A percentile compares a stretch with the other conserved stretches of the same genome.
Conservation (phyloP, 2,888 invertebrate genomes). For the Melikaiella ostensackeni region DNA sequence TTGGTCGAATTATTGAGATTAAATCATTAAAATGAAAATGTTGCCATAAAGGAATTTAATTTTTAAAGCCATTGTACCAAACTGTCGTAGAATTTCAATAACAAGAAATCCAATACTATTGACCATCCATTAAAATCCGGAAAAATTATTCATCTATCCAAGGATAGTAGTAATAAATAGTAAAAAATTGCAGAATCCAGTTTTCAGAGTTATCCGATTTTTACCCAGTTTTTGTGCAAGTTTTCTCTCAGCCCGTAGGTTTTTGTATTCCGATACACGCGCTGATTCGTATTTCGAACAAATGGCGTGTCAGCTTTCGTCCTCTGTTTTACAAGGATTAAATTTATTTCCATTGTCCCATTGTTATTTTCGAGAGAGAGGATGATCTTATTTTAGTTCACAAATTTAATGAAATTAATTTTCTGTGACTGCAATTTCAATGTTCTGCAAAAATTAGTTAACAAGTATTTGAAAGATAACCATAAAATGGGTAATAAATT, state of each 20-base stretch:
- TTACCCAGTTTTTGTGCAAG: neutral
- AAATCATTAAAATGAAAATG: no score
- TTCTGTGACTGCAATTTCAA: neutral
- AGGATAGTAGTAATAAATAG: neutral
- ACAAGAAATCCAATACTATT: no score
- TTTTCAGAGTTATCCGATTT: neutral
- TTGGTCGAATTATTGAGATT: no score
- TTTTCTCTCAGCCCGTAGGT: neutral
- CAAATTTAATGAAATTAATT: neutral
- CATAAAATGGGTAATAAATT: neutral
- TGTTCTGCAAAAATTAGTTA: neutral
- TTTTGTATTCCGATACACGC: neutral
- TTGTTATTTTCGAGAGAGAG: neutral
- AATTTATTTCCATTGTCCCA: conserved; percentile 17
- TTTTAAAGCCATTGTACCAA: no score
- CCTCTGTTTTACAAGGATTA: neutral
- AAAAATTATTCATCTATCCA: neutral
- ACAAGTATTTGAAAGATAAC: neutral
- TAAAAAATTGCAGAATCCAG: neutral
- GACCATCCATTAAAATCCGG: no score
- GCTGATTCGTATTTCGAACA: conserved; percentile 3
- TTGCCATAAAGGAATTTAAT: no score
- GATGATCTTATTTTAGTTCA: neutral
- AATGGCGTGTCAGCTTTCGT: conserved; percentile 42
- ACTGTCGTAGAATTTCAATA: no score